These are phyloP conservation scores for Philopedon plagiatum DNA, from an alignment of 2,888 invertebrate genomes.

Conservation along the genomic window DNA sequence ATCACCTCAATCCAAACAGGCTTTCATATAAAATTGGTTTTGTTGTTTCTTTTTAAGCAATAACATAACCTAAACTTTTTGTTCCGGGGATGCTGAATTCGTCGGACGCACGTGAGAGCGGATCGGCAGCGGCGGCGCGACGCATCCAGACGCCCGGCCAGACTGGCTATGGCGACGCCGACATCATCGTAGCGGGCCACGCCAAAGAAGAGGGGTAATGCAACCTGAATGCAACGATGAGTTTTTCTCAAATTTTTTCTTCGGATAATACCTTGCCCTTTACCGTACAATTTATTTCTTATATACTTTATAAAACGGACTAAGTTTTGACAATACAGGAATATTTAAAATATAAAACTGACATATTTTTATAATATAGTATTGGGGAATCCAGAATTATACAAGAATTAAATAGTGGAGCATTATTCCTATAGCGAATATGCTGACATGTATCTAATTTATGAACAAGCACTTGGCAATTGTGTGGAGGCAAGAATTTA, in stretches of 20 bases:
- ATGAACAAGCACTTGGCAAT: no score
- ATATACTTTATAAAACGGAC: no score
- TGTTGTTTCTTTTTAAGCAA: background rate
- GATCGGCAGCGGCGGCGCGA: slow-evolving; percentile 42
- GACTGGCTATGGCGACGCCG: slow-evolving; percentile 41
- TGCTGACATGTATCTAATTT: no score
- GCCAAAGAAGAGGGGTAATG: slow-evolving; percentile 36
- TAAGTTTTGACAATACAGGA: no score
- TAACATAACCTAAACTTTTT: slow-evolving; percentile 35
- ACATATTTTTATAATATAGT: no score
- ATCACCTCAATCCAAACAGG: background rate
- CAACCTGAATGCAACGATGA: slow-evolving; percentile 12
- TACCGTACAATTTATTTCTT: no score
- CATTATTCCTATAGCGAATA: no score
- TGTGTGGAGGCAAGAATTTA: no score
- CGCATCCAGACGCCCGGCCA: slow-evolving; percentile 49
- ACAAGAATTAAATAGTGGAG: no score
- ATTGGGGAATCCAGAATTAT: no score
- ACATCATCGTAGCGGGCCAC: slow-evolving; percentile 23
- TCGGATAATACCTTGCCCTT: background rate
- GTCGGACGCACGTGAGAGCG: slow-evolving; percentile 38
- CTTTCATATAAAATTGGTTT: background rate
- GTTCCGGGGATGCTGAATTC: slow-evolving; percentile 34
- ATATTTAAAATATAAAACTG: no score
- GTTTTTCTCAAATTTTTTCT: background rate